phyloP scores from a whole-genome alignment of 2,113 vertebrate genomes.

The Mungos mungo region DNA sequence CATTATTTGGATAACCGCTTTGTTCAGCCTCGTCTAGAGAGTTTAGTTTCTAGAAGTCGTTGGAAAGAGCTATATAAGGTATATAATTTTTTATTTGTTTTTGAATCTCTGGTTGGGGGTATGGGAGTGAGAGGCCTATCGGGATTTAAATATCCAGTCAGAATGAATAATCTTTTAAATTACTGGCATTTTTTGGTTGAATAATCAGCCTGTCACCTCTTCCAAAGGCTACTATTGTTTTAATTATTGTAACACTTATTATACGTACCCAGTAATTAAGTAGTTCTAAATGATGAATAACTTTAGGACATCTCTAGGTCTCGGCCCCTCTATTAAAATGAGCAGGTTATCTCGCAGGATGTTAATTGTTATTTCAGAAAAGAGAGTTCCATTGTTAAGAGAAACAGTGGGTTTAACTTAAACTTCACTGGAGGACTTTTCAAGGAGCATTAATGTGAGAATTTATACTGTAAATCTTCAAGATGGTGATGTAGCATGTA shows the following conservation, averaged over 20 bases:
- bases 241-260: background rate
- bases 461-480: background rate
- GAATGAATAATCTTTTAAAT: background rate
- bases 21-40: conserved; percentile 89
- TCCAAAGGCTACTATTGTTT: background rate
- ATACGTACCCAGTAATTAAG: background rate
- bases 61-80: conserved; percentile 92
- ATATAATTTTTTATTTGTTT: background rate
- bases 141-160: background rate
- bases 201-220: background rate
- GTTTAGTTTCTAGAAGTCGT: conserved; percentile 85
- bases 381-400: background rate
- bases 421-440: background rate
- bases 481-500: background rate
- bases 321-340: conserved; percentile 20
- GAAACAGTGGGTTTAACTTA: background rate
- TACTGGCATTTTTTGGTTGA: background rate
- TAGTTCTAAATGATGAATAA: background rate
- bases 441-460: background rate
- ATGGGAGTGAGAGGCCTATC: background rate
- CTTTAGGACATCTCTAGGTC: background rate
- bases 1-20: conserved; percentile 87
- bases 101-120: background rate
- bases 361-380: background rate
- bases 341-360: background rate